Evolutionary conservation across 2,113 vertebrate species (phyloP).

Genomic region (Heloderma charlesbogerti): DNA sequence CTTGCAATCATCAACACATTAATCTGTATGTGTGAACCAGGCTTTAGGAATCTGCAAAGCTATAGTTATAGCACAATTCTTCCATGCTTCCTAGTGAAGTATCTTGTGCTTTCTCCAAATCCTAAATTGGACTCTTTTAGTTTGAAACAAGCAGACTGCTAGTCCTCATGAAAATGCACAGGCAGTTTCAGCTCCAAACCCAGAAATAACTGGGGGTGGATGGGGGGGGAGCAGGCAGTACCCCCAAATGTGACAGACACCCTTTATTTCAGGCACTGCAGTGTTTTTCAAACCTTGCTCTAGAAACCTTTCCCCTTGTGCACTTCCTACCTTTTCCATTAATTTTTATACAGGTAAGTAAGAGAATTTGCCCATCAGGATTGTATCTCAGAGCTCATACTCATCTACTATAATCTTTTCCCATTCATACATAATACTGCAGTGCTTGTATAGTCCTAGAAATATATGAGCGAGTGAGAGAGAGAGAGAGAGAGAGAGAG

Average conservation of each 20-base stretch:
- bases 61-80: not conserved
- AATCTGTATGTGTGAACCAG: not conserved
- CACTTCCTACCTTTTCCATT: not conserved
- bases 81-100: not conserved
- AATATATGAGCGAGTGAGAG: not conserved
- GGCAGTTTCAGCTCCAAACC: not conserved
- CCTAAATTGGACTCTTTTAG: not conserved
- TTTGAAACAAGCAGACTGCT: not conserved
- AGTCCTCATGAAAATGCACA: not conserved
- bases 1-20: not conserved
- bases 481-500: too few relatives aligned
- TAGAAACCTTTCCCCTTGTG: not conserved
- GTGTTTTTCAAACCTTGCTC: not conserved
- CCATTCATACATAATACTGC: not conserved
- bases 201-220: too few relatives aligned
- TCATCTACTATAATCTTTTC: not conserved
- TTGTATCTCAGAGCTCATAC: not conserved
- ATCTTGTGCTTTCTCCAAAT: not conserved
- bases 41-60: not conserved
- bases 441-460: not conserved
- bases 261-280: not conserved
- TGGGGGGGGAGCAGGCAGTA: too few relatives aligned
- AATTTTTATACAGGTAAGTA: not conserved
- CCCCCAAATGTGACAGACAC: rapidly evolving
- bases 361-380: not conserved